Evolutionary conservation across 1,140 invertebrate species (phyloP).

Genomic region (Cylas formicarius): DNA sequence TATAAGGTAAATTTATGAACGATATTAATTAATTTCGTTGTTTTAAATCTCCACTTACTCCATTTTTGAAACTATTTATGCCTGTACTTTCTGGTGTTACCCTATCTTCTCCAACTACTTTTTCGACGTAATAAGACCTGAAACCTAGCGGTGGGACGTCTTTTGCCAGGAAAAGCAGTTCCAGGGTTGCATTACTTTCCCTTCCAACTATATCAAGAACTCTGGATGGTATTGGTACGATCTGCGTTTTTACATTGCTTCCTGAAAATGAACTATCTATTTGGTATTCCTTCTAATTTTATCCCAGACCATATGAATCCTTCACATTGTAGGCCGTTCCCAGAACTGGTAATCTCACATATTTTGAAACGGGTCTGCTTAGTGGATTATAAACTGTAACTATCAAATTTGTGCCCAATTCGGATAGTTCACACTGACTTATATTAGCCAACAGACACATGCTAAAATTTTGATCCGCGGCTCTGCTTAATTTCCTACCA

Average conservation of each 20-base stretch:
- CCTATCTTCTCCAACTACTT: conserved; percentile 1
- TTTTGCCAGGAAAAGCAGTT: conserved; percentile 58
- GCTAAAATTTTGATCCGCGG: conserved; percentile 10
- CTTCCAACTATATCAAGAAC: conserved; percentile 58
- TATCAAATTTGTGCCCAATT: conserved; percentile 54
- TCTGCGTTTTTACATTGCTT: conserved; percentile 48
- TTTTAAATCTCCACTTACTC: background rate
- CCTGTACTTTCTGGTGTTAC: conserved; percentile 2
- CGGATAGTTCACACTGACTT: conserved; percentile 54
- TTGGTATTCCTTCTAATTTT: conserved; percentile 1
- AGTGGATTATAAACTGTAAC: conserved; percentile 77
- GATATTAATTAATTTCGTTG: background rate
- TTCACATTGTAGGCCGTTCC: conserved; percentile 52
- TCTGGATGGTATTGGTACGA: conserved; percentile 53
- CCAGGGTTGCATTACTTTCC: conserved; percentile 50
- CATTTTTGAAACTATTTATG: conserved; percentile 3
- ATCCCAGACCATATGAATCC: conserved; percentile 48
- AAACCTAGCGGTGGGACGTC: conserved; percentile 60
- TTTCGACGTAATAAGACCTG: conserved; percentile 51
- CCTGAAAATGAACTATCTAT: conserved; percentile 39
- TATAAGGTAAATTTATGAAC: conserved; percentile 1
- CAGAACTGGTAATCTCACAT: conserved; percentile 65
- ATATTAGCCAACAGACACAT: conserved; percentile 46
- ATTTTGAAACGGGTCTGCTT: conserved; percentile 54
- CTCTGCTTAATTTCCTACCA: conserved; percentile 13